Conservation (phyloP, 2,797 vertebrate genomes). For the Microctenopoma stevenorrisi region DNA sequence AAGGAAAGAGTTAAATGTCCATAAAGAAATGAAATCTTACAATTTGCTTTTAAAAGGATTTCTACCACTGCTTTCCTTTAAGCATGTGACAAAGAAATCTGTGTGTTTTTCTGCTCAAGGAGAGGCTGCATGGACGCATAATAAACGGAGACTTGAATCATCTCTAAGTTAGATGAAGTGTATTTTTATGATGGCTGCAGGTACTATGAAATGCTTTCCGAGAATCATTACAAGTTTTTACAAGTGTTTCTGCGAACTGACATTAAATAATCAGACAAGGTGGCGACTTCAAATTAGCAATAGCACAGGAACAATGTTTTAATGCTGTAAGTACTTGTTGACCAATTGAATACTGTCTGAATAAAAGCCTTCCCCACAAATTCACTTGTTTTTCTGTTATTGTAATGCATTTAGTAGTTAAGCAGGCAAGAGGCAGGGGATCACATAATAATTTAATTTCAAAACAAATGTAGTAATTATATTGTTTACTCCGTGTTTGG, state of each 20-base stretch:
- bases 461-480: constrained; percentile 67
- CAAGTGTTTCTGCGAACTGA: constrained; percentile 4
- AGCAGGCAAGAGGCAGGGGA: constrained; percentile 17
- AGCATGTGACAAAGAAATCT: constrained; percentile 29
- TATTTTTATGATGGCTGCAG: constrained; percentile 36
- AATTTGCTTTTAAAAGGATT: constrained; percentile 27
- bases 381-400: constrained; percentile 36
- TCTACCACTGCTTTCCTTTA: constrained; percentile 27
- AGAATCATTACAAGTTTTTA: constrained; percentile 5
- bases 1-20: constrained; percentile 26
- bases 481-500: constrained; percentile 53
- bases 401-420: constrained; percentile 32
- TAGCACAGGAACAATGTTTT: constrained; percentile 8
- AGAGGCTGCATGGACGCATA: constrained; percentile 26
- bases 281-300: constrained; percentile 30
- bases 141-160: constrained; percentile 51
- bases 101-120: background rate
- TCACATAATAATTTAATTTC: constrained; percentile 44
- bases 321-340: constrained; percentile 5
- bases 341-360: constrained; percentile 14
- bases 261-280: constrained; percentile 16
- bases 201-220: constrained; percentile 38
- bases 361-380: constrained; percentile 26
- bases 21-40: constrained; percentile 22
- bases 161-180: constrained; percentile 13